Evolutionary conservation across 1,140 invertebrate genomes (phyloP), one percentile per base, ranked within the genome.

Genomic region (Homalodisca vitripennis): DNA sequence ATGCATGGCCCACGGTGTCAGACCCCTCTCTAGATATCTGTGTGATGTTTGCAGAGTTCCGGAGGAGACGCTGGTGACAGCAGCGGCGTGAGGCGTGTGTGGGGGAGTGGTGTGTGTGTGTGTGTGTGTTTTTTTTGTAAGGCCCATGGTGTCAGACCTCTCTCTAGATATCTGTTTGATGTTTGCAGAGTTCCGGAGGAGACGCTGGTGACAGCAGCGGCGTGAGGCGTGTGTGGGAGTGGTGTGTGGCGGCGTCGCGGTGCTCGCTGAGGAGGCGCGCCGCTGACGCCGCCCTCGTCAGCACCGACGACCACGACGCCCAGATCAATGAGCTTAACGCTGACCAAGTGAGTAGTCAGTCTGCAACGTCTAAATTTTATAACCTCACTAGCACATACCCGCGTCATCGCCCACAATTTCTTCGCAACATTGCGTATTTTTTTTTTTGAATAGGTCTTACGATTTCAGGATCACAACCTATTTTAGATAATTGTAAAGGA

Each of bases 161-260:
- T n/a, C n/a, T n/a, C n/a, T n/a, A n/a, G n/a, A n/a, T n/a, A n/a
- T n/a, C n/a, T n/a, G n/a, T n/a, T n/a, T n/a, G n/a, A n/a, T n/a
- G n/a, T n/a, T n/a, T n/a, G n/a, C n/a, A n/a, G n/a, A n/a, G n/a
- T n/a, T 14, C 3, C n/a, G n/a, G 2, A 22, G n/a, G 6, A 20
- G 48, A 51, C 14, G 3, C 6, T 6, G n/a, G n/a, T 12, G 55
- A 29, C 2, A 27, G 24, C 2, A n/a, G 67, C 26, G 22, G 30
- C 31, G 22, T 20, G 30, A 31, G 29, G 12, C 27, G 67, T 26
- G 31, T 68, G 53, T 68, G 67, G 67, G 53, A 62, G 53, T 68
- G 67, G 67, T 68, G 67, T 34, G 34, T 57, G 47, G 34, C n/a
- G 3, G 53, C 32, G 3, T 27, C 67, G 3, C 30, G 53, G 41